Base-by-base conservation (phyloP, 2,888 invertebrate species). In the Polyommatus iphigenia region DNA sequence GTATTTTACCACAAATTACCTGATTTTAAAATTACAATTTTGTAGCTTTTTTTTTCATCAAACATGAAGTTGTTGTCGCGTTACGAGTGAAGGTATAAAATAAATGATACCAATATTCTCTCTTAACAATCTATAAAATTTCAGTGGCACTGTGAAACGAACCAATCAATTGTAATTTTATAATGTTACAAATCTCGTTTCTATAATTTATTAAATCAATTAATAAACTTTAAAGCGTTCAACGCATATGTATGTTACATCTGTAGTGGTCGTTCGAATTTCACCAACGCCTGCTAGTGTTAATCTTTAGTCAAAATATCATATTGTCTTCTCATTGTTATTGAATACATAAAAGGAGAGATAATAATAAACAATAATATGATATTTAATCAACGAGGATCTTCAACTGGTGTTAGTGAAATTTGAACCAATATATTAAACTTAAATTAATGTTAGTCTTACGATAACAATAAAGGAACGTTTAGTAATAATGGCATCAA, bases 371-470 rank as follows among this genome's bases (percentile, higher is more conserved):
- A 54, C 15, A 15, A 18, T 54, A 54, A 5, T 54, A 54, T 54
- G 18, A 54, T 18, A 54, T 5, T 54, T 5, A 54, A 18, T 46
- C 46, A 46, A 3, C 10, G 54, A 54, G 5, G 5, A 18, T 3
- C 8, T 20, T 59, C 6, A 20, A 15, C 59, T 8, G 59, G 59
- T 20, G 20, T 59, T 15, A 20, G 8, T 20, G 7, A 20, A 59
- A 20, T 20, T n/a, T 20, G 20, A 59, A 59, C 59, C 59, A 20
- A 10, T 46, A 46, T 10, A 10, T 67, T 7, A 67, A 67, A 67
- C 29, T 67, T 24, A 67, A 67, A 67, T 13, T 67, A 18, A 67
- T 67, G 67, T 67, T 67, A 67, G 29, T 67, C 67, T 67, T 67
- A 67, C 15, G 20, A 62, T 62, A 20, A 67, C 29, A 29, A 67